A percentile compares a stretch with the other conserved stretches of the same genome.
Evolutionary conservation across 2,797 vertebrate species (phyloP).

Genomic region (Takifugu ocellatus): DNA sequence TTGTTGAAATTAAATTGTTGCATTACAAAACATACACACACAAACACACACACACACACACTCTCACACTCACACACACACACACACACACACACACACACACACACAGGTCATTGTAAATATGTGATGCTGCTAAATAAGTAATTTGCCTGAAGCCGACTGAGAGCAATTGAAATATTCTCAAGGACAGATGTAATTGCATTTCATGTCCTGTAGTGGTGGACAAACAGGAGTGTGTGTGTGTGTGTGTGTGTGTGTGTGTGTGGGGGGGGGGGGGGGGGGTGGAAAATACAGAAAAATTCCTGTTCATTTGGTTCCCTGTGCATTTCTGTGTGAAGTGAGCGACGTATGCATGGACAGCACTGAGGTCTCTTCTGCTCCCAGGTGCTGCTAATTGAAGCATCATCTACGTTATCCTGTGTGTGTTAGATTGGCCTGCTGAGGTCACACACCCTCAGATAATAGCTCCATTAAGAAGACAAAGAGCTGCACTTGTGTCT

Average conservation of each 20-base stretch:
- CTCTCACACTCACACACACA: neutral
- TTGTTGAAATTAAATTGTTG: conserved; percentile 15
- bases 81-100: neutral
- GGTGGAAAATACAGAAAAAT: neutral
- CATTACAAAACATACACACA: neutral
- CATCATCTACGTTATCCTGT: conserved; percentile 31
- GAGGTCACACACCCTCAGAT: conserved; percentile 48
- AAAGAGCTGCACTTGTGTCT: conserved; percentile 48
- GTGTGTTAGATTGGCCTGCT: conserved; percentile 36
- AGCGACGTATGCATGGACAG: conserved; percentile 27
- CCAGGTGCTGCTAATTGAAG: conserved; percentile 29
- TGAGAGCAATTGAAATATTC: conserved; percentile 41
- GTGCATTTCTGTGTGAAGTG: no score
- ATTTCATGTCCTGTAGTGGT: conserved; percentile 45
- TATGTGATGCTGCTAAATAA: conserved; percentile 41
- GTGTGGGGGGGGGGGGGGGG: neutral
- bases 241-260: neutral
- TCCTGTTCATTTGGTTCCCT: neutral
- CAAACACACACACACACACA: neutral
- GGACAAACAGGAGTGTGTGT: conserved; percentile 17
- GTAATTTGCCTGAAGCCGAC: conserved; percentile 47
- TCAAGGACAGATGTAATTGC: conserved; percentile 65
- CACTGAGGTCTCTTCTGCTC: conserved; percentile 28
- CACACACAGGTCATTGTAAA: neutral
- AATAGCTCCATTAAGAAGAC: conserved; percentile 70